These are phyloP conservation scores for Nephrotoma guestfalica DNA, from an alignment of 2,888 invertebrate genomes.

Conservation along the genomic window DNA sequence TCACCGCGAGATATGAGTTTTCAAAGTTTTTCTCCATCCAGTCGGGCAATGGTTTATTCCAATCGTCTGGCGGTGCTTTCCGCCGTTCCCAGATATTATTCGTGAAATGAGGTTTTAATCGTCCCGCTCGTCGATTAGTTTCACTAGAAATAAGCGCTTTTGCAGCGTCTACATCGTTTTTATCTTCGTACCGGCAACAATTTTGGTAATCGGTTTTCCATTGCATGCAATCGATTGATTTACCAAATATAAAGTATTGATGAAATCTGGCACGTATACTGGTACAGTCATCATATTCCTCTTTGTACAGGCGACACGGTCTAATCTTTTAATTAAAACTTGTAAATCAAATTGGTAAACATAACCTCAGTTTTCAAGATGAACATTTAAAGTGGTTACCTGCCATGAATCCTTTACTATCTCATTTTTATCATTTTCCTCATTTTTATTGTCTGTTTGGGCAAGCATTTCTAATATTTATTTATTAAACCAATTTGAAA, in stretches of 20 bases:
- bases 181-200: conserved; percentile 51
- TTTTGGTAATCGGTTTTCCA: conserved; percentile 68
- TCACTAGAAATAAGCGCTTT: conserved; percentile 56
- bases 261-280: conserved; percentile 63
- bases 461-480: neutral
- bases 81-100: conserved; percentile 74
- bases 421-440: neutral
- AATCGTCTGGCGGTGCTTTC: conserved; percentile 57
- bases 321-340: conserved; percentile 42
- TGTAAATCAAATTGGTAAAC: too few relatives aligned
- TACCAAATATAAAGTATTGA: conserved; percentile 72
- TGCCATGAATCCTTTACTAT: neutral
- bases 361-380: too few relatives aligned
- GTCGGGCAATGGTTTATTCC: conserved; percentile 68
- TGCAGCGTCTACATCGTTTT: conserved; percentile 45
- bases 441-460: neutral
- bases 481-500: neutral
- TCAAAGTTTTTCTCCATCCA: conserved; percentile 54
- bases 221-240: conserved; percentile 54
- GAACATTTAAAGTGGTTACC: neutral
- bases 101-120: conserved; percentile 49
- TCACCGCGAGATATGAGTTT: conserved; percentile 46
- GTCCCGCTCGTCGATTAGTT: conserved; percentile 40
- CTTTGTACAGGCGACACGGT: conserved; percentile 63
- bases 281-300: conserved; percentile 68